A percentile compares a stretch with the other conserved stretches of the same genome.
Conservation (phyloP, 2,888 invertebrate species). For the Spicauda simplicius region DNA sequence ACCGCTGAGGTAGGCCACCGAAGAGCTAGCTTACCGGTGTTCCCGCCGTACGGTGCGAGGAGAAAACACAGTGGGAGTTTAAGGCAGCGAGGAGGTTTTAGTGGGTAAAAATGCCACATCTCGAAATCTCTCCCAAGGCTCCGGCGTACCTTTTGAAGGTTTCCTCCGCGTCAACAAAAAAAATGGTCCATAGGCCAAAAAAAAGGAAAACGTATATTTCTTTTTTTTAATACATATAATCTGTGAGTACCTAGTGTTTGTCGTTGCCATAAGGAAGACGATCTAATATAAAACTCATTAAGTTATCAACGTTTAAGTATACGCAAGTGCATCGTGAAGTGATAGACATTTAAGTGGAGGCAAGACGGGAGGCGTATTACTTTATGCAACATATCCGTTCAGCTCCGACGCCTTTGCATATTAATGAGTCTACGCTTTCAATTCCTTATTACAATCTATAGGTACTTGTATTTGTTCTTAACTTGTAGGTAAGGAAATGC, state of each 20-base stretch:
- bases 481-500: not conserved
- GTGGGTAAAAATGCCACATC: too few species aligned
- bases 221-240: not conserved
- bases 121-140: too few species aligned
- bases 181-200: too few species aligned
- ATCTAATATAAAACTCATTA: slow-evolving; percentile 18
- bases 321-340: slow-evolving; percentile 36
- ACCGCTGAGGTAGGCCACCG: too few species aligned
- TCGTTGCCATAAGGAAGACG: not conserved
- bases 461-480: slow-evolving; percentile 15
- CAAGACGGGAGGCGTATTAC: slow-evolving; percentile 45
- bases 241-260: not conserved
- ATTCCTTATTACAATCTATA: slow-evolving; percentile 36
- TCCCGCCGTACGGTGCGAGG: too few species aligned
- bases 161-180: too few species aligned
- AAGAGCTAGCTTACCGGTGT: too few species aligned
- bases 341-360: slow-evolving; percentile 44
- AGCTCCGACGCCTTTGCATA: slow-evolving; percentile 66
- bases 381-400: slow-evolving; percentile 60
- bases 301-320: slow-evolving; percentile 20
- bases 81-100: too few species aligned
- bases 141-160: too few species aligned
- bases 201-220: not conserved
- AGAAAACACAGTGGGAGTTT: too few species aligned
- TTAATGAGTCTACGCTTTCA: slow-evolving; percentile 54